These are phyloP conservation scores for Endomychus coccineus DNA, from an alignment of 2,888 invertebrate genomes.

Conservation along the genomic window DNA sequence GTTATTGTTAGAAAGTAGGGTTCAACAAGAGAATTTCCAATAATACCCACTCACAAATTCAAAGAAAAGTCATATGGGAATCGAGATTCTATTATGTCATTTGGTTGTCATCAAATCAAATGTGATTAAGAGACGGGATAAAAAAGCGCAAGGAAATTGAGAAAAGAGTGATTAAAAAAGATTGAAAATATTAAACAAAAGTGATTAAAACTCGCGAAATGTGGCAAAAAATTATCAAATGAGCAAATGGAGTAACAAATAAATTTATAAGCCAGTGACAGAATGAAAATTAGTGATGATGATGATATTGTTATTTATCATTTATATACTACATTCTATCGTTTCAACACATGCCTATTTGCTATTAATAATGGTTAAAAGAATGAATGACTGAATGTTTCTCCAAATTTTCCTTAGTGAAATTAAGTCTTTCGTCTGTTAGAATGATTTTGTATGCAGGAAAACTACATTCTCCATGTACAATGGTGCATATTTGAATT, in stretches of 20 bases:
- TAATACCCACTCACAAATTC: too few species aligned
- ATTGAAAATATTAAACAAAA: not conserved
- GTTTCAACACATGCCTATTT: too few species aligned
- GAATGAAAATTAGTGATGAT: not conserved
- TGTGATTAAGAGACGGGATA: too few species aligned
- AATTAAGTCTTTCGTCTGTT: not conserved
- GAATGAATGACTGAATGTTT: too few species aligned
- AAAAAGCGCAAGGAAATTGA: constrained; percentile 1
- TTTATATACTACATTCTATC: not conserved
- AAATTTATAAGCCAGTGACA: too few species aligned
- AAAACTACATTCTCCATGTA: constrained; percentile 1
- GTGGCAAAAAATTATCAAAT: not conserved
- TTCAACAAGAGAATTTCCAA: too few species aligned
- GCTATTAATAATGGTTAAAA: not conserved
- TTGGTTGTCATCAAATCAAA: too few species aligned
- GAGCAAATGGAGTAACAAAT: not conserved
- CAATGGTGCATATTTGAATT: not conserved
- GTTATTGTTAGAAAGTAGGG: too few species aligned
- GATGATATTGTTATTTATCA: not conserved
- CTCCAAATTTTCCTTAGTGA: not conserved
- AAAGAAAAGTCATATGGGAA: too few species aligned
- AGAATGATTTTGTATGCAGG: constrained; percentile 1
- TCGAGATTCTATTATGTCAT: too few species aligned
- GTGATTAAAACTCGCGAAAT: not conserved
- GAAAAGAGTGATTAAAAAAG: too few species aligned